phyloP scores from a whole-genome alignment of 2,888 invertebrate species.

The Drosophila neonasuta region DNA sequence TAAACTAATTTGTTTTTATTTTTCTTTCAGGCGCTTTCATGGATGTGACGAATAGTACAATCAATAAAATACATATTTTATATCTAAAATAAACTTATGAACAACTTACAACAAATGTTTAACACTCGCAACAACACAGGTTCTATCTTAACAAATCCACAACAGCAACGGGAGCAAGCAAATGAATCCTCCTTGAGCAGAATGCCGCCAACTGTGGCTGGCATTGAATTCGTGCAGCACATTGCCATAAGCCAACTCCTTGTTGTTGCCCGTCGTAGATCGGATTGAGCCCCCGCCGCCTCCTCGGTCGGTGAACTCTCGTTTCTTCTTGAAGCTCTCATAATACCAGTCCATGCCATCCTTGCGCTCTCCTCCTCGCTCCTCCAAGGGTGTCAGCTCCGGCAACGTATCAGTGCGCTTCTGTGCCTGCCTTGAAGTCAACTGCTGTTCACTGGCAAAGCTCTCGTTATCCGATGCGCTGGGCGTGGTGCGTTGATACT shows the following conservation, averaged over 20 bases:
- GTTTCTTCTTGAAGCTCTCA: slow-evolving; percentile 86
- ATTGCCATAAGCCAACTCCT: slow-evolving; percentile 41
- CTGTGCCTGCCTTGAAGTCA: slow-evolving; percentile 68
- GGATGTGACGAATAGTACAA: slow-evolving; percentile 4
- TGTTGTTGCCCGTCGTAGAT: slow-evolving; percentile 43
- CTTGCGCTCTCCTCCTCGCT: slow-evolving; percentile 82
- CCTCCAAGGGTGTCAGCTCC: slow-evolving; percentile 78
- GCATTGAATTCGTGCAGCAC: slow-evolving; percentile 24
- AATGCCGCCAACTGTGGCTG: slow-evolving; percentile 11
- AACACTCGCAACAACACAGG: slow-evolving; percentile 42
- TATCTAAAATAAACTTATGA: slow-evolving; percentile 56
- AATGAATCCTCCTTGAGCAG: slow-evolving; percentile 3
- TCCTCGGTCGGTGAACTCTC: slow-evolving; percentile 53
- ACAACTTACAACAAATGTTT: slow-evolving; percentile 45
- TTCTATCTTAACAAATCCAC: slow-evolving; percentile 35
- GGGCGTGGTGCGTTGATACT: slow-evolving; percentile 80
- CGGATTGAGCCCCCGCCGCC: slow-evolving; percentile 25
- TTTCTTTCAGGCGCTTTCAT: slow-evolving; percentile 20
- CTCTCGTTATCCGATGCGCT: slow-evolving; percentile 56
- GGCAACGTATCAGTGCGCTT: slow-evolving; percentile 53
- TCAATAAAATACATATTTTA: slow-evolving; percentile 29
- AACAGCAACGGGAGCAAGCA: slow-evolving; percentile 36
- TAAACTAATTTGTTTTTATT: slow-evolving; percentile 19
- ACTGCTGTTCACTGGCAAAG: slow-evolving; percentile 57
- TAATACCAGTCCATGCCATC: slow-evolving; percentile 91